Conservation (phyloP, 2,113 vertebrate genomes). For the Mesoclemmys tuberculata region DNA sequence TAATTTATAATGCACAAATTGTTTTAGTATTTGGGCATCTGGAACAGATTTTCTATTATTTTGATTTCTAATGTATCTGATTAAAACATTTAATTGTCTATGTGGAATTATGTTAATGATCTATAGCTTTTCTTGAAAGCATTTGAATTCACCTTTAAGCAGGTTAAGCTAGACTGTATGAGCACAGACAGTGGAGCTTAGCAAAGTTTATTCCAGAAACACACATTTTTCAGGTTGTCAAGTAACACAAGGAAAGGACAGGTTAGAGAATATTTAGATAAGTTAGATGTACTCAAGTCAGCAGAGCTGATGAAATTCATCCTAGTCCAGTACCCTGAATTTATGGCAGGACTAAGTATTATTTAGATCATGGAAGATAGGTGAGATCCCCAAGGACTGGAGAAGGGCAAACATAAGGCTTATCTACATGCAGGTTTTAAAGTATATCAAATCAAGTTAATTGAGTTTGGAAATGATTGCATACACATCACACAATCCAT, state of each 20-base stretch:
- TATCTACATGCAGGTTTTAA: neutral
- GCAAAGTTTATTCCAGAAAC: neutral
- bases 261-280: neutral
- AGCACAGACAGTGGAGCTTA: neutral
- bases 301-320: neutral
- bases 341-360: no score
- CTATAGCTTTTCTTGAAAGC: neutral
- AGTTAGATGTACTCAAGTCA: neutral
- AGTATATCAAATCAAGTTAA: neutral
- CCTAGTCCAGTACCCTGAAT: no score
- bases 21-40: neutral
- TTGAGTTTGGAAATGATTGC: neutral
- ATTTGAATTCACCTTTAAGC: neutral
- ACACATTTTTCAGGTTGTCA: neutral
- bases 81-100: neutral
- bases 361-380: neutral
- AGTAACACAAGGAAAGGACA: neutral
- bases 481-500: neutral
- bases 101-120: neutral
- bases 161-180: neutral
- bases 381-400: neutral
- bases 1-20: slow-evolving; percentile 3
- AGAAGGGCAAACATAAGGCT: neutral
- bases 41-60: neutral
- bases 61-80: neutral